These are phyloP conservation scores for Macrobrachium nipponense DNA, from an alignment of 1,140 invertebrate species.

Conservation along the genomic window DNA sequence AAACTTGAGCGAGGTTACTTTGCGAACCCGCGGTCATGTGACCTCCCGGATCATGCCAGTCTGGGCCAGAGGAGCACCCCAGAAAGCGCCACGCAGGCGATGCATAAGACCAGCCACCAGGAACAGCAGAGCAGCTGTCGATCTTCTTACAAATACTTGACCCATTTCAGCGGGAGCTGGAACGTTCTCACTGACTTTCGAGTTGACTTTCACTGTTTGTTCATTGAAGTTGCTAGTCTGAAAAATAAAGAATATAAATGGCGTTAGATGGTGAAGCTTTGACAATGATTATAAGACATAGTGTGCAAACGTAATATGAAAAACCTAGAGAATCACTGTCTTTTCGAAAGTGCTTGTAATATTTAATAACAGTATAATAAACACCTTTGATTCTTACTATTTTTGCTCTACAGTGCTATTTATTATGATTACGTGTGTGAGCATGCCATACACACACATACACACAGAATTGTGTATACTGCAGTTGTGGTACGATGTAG, in stretches of 20 bases:
- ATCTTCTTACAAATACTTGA: conserved; percentile 53
- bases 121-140: conserved; percentile 46
- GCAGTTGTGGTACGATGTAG: not conserved
- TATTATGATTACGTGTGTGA: not conserved
- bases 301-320: no score
- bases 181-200: not conserved
- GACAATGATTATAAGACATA: no score
- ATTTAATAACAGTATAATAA: not conserved
- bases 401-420: no score
- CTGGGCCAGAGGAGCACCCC: conserved; percentile 44
- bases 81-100: conserved; percentile 52
- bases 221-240: not conserved
- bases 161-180: conserved; percentile 18
- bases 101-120: conserved; percentile 44
- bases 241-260: not conserved
- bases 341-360: no score
- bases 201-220: not conserved
- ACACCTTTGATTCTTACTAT: not conserved
- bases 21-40: not conserved
- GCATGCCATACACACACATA: no score
- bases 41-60: conserved; percentile 27
- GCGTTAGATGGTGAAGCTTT: no score
- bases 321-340: no score
- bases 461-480: no score
- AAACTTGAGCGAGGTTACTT: not conserved